Evolutionary conservation across 2,888 invertebrate genomes (phyloP), one percentile per base, ranked within the genome.

Genomic region (Aleiodes leptofemur): DNA sequence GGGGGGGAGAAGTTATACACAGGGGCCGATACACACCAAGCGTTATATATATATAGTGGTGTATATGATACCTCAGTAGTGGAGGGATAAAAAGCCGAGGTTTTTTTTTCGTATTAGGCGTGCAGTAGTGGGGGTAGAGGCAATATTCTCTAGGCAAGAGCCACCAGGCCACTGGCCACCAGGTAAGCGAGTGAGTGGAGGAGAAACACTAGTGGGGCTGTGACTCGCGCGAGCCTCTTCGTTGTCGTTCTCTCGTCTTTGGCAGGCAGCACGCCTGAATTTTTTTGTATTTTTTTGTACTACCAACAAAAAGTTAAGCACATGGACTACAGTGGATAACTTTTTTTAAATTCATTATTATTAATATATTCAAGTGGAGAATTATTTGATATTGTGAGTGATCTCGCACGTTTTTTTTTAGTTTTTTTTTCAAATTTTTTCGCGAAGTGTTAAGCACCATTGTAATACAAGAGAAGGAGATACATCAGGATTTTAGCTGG

Each of bases 121-220:
- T 85, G 86, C 84, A 84, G 86, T 85, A 86, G 83, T 83, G 82
- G 77, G 84, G 84, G 85, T 84, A 86, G 87, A 13, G 87, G 86
- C 83, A 81, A 85, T 81, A 76, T 57, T 80, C 81, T 84, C 86
- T 86, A 85, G 85, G 83, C 85, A 82, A 83, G 83, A 79, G 80
- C 79, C 80, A 81, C 81, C 83, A 78, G 82, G 83, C 82, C 80
- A 82, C 83, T 80, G 81, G 81, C 81, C 78, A 82, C 85, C 87
- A 87, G 87, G 87, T 87, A 87, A 86, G 86, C 84, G 83, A 86
- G 82, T 81, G 78, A 23, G 23, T 23, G 23, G 23, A 76, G 83
- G 83, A 81, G 83, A 83, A 83, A 79, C 85, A 85, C 86, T 86
- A 87, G 87, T 86, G 86, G 86, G 86, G 87, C 87, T 85, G 23